Evolutionary conservation across 2,888 invertebrate species (phyloP).

Genomic region (Eulithis prunata): DNA sequence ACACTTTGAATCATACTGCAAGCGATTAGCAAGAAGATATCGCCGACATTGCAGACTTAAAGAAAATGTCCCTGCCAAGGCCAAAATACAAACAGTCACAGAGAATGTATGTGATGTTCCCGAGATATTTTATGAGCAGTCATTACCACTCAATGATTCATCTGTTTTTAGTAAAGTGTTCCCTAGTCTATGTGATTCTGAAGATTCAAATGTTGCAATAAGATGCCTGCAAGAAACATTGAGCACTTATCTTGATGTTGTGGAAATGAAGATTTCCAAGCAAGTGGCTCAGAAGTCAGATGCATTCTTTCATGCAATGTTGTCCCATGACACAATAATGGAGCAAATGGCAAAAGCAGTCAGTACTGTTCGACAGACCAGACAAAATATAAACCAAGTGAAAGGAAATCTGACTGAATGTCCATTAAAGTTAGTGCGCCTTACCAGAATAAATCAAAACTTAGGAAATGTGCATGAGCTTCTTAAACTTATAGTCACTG

Average conservation of each 20-base stretch:
- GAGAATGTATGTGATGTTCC: conserved; percentile 89
- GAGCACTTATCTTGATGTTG: conserved; percentile 96
- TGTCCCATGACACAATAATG: conserved; percentile 98
- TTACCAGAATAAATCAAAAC: conserved; percentile 87
- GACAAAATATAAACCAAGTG: conserved; percentile 90
- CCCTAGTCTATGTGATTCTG: conserved; percentile 85
- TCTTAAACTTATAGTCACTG: conserved; percentile 95
- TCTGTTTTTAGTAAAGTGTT: conserved; percentile 94
- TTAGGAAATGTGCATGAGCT: conserved; percentile 88
- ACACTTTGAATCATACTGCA: conserved; percentile 95
- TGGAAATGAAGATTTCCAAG: conserved; percentile 96
- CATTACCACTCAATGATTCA: conserved; percentile 91
- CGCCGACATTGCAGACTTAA: conserved; percentile 85
- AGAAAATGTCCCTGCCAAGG: conserved; percentile 69
- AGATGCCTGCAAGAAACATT: conserved; percentile 94
- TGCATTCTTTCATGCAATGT: conserved; percentile 99
- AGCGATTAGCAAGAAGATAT: conserved; percentile 88
- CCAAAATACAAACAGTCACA: conserved; percentile 71
- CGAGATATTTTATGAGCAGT: conserved; percentile 92
- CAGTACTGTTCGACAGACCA: conserved; percentile 88
- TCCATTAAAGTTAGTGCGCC: conserved; percentile 90
- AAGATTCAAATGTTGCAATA: conserved; percentile 86
- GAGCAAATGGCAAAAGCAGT: conserved; percentile 95
- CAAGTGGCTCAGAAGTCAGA: conserved; percentile 98
- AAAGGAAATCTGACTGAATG: conserved; percentile 91